phyloP scores from a whole-genome alignment of 92 coral and sea anemone species.

The Parazoanthus darwini region DNA sequence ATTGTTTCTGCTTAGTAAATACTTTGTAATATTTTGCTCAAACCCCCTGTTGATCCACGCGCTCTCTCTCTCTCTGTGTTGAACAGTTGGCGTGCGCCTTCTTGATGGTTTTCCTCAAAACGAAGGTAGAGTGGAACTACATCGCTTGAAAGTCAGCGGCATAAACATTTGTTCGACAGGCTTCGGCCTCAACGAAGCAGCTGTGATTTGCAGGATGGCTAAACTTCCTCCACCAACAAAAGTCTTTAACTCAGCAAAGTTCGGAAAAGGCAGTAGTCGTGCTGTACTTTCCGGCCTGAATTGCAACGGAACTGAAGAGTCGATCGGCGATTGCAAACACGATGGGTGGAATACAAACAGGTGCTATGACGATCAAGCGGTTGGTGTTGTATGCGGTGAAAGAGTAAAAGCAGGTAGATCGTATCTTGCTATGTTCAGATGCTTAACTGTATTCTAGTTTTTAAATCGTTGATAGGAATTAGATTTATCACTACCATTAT shows the following conservation, averaged over 20 bases:
- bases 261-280: neutral
- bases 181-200: neutral
- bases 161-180: neutral
- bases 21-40: neutral
- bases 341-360: neutral
- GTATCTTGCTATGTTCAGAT: too few relatives aligned
- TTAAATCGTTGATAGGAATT: too few relatives aligned
- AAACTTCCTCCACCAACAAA: neutral
- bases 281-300: neutral
- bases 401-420: neutral
- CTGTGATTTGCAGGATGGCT: neutral
- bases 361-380: neutral
- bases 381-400: neutral
- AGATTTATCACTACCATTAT: too few relatives aligned
- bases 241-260: neutral
- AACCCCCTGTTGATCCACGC: neutral
- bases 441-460: too few relatives aligned
- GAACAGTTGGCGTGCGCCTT: neutral
- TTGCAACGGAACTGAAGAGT: neutral
- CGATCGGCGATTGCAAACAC: neutral
- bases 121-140: neutral
- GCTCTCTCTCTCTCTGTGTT: neutral
- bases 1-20: neutral
- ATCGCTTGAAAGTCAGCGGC: neutral
- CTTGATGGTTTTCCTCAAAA: neutral